phyloP scores from a whole-genome alignment of 2,888 invertebrate species.

The Ennomos quercinarius region DNA sequence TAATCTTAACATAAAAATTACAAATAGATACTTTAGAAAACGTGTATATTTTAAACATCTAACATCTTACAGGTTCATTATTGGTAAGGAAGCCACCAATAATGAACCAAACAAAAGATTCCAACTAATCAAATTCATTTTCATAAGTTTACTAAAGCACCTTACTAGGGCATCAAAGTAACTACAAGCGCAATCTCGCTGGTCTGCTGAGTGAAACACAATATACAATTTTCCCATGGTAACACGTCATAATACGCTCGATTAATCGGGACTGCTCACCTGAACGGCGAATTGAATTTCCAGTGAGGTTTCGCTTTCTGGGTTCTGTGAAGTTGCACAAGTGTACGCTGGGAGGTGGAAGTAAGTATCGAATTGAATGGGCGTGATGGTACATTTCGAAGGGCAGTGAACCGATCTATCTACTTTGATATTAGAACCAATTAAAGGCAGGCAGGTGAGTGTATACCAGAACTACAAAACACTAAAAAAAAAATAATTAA shows the following conservation, averaged over 20 bases:
- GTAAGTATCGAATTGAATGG: slow-evolving; percentile 31
- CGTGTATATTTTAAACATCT: no score
- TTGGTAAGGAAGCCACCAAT: no score
- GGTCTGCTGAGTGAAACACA: slow-evolving; percentile 38
- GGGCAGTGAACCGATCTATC: background rate
- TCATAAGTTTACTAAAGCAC: slow-evolving; percentile 18
- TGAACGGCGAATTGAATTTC: slow-evolving; percentile 52
- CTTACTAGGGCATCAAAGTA: slow-evolving; percentile 15
- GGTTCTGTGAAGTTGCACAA: slow-evolving; percentile 52
- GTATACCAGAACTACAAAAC: no score
- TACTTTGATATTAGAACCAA: slow-evolving; percentile 1
- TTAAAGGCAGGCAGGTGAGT: no score
- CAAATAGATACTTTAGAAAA: no score
- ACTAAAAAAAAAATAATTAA: no score
- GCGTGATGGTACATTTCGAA: slow-evolving; percentile 21
- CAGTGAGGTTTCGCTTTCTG: slow-evolving; percentile 51
- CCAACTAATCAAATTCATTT: slow-evolving; percentile 18
- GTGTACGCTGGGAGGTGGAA: slow-evolving; percentile 21
- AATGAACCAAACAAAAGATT: background rate
- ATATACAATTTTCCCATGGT: slow-evolving; percentile 47
- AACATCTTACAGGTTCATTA: no score
- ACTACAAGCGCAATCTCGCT: slow-evolving; percentile 20
- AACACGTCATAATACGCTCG: slow-evolving; percentile 51
- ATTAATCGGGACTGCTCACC: slow-evolving; percentile 53
- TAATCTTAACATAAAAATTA: no score